These are phyloP conservation scores for Lutjanus campechanus DNA, from an alignment of 2,797 vertebrate genomes.

Conservation along the genomic window DNA sequence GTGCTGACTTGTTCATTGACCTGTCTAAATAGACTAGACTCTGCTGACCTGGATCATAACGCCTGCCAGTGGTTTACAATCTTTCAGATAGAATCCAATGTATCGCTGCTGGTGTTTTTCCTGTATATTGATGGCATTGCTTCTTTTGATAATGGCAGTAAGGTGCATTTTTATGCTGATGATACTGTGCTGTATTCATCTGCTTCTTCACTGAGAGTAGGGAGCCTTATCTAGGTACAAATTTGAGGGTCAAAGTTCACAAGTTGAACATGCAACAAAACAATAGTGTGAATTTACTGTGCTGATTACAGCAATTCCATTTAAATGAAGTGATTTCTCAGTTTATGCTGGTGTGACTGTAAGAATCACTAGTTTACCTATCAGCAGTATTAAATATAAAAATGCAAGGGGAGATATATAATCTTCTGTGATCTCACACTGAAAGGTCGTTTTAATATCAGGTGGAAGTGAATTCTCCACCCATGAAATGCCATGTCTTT, in stretches of 20 bases:
- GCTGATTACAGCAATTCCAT: background rate
- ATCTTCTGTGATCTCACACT: background rate
- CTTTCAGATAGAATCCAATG: too few species aligned
- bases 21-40: too few species aligned
- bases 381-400: background rate
- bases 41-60: too few species aligned
- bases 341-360: background rate
- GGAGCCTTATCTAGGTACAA: too few species aligned
- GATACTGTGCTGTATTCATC: too few species aligned
- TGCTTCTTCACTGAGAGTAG: too few species aligned
- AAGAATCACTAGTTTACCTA: background rate
- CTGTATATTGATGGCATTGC: too few species aligned
- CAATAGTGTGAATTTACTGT: background rate
- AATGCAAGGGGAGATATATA: background rate
- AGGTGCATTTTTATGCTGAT: too few species aligned
- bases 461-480: constrained; percentile 5
- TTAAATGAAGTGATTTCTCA: background rate
- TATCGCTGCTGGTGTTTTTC: too few species aligned
- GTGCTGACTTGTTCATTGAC: too few species aligned
- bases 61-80: too few species aligned
- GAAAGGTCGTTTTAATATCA: constrained; percentile 21
- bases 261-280: background rate
- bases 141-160: too few species aligned
- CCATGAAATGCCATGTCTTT: constrained; percentile 21
- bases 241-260: background rate